These are phyloP conservation scores for Ypsolopha scabrella DNA, from an alignment of 2,888 invertebrate species.

Conservation along the genomic window DNA sequence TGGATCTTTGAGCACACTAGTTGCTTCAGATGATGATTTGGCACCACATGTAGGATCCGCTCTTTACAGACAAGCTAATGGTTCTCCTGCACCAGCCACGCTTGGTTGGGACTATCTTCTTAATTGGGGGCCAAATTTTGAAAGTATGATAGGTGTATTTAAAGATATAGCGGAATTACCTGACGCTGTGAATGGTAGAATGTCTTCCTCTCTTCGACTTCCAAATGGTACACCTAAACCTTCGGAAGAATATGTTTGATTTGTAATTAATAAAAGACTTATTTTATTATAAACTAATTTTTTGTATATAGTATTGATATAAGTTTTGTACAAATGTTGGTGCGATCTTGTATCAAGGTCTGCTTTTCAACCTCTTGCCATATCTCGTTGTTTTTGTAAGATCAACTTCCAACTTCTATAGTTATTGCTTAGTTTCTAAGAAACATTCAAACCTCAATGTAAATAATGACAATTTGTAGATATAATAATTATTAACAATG, in stretches of 20 bases:
- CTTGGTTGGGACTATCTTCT: constrained; percentile 94
- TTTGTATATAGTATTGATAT: constrained; percentile 7
- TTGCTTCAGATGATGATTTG: constrained; percentile 93
- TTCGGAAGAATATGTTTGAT: constrained; percentile 89
- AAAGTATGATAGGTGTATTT: constrained; percentile 94
- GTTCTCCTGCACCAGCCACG: constrained; percentile 82
- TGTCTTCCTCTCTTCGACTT: constrained; percentile 80
- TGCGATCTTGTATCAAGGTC: constrained; percentile 67
- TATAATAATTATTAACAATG: constrained; percentile 4
- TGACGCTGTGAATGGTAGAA: constrained; percentile 80
- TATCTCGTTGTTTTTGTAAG: constrained; percentile 35
- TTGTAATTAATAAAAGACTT: constrained; percentile 6
- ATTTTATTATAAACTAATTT: background rate
- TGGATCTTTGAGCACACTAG: constrained; percentile 92
- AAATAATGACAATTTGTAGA: constrained; percentile 20
- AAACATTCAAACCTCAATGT: constrained; percentile 25
- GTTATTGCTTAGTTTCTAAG: constrained; percentile 6
- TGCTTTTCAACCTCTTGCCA: constrained; percentile 55
- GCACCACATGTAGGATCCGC: constrained; percentile 84
- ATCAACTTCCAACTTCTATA: constrained; percentile 8
- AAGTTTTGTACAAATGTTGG: constrained; percentile 41
- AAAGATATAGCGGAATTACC: constrained; percentile 96
- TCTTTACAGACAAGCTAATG: constrained; percentile 83
- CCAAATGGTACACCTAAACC: constrained; percentile 85
- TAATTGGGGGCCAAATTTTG: constrained; percentile 97